A percentile compares a stretch with the other conserved stretches of the same genome.
Evolutionary conservation across 2,113 vertebrate genomes (phyloP).

Genomic region (Mohoua ochrocephala): DNA sequence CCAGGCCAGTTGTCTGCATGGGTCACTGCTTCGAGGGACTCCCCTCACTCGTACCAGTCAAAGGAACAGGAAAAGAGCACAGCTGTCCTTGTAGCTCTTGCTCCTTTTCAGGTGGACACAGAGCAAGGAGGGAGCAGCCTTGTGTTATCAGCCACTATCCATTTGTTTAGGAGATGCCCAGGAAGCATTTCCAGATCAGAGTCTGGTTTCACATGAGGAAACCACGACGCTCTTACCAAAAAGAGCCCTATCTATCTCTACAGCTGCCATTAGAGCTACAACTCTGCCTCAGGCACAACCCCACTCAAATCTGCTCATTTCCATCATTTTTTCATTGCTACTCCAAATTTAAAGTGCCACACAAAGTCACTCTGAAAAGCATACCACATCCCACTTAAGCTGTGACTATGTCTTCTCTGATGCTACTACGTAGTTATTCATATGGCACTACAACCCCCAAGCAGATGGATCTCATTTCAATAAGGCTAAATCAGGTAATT

Average conservation of each 20-base stretch:
- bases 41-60: not conserved
- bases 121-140: not conserved
- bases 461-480: not conserved
- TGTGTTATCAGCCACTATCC: not conserved
- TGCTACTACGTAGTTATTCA: not conserved
- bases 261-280: not conserved
- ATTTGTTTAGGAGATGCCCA: not conserved
- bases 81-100: not conserved
- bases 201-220: not conserved
- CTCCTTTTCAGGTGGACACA: not conserved
- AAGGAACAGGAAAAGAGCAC: not conserved
- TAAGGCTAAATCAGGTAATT: not conserved
- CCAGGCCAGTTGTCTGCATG: rapidly evolving
- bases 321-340: not conserved
- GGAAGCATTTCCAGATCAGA: not conserved
- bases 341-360: not conserved
- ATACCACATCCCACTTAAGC: not conserved
- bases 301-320: not conserved
- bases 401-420: not conserved
- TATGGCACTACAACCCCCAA: not conserved
- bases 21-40: not conserved
- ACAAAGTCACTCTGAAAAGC: not conserved
- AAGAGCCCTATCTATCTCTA: not conserved
- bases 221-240: not conserved
- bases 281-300: not conserved